A percentile compares a stretch with the other conserved stretches of the same genome.
Evolutionary conservation across 2,113 vertebrate genomes (phyloP).

Genomic region (Bucco capensis): DNA sequence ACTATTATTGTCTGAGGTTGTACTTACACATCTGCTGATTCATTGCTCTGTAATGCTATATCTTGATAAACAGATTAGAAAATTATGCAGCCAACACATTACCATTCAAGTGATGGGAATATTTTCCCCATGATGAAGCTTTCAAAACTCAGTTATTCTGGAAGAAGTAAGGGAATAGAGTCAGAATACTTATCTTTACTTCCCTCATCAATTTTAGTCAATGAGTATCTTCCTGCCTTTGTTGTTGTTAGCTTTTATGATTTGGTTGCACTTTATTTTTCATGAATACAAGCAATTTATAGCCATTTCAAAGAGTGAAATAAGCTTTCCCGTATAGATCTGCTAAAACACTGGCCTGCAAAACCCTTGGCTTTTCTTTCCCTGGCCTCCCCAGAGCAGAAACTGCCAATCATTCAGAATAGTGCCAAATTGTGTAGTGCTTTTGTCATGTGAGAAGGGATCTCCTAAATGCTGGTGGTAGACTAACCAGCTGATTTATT

Average conservation of each 20-base stretch:
- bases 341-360: slow-evolving; percentile 60
- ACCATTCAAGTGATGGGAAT: neutral
- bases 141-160: neutral
- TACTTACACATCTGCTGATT: neutral
- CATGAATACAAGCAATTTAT: neutral
- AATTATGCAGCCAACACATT: neutral
- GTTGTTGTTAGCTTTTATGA: neutral
- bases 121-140: neutral
- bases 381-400: slow-evolving; percentile 48
- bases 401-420: slow-evolving; percentile 63
- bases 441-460: slow-evolving; percentile 57
- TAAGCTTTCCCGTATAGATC: slow-evolving; percentile 18
- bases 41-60: neutral
- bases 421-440: slow-evolving; percentile 38
- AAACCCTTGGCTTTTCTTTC: slow-evolving; percentile 53
- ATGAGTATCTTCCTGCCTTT: neutral
- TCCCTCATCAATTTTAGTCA: neutral
- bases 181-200: neutral
- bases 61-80: neutral
- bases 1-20: neutral
- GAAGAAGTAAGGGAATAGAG: neutral
- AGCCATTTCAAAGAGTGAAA: neutral
- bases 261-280: slow-evolving; percentile 28
- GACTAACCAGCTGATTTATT: slow-evolving; percentile 22
- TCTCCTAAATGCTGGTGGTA: slow-evolving; percentile 43